Evolutionary conservation across 92 coral and sea anemone species (phyloP).

Genomic region (Epizoanthus scotinus): DNA sequence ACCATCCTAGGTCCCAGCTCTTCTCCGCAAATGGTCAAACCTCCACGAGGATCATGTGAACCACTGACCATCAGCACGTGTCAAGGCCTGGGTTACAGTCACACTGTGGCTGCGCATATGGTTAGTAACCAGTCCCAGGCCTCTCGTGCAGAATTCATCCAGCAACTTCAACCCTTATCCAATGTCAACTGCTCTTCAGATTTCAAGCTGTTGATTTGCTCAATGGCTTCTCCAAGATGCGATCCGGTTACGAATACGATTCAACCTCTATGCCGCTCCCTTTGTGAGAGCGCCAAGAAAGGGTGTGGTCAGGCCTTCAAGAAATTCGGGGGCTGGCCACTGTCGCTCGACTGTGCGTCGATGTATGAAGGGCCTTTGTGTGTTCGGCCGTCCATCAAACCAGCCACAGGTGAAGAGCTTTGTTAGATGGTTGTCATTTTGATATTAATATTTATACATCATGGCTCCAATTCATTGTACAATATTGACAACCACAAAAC

Average conservation of each 20-base stretch:
- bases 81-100: slow-evolving; percentile 25
- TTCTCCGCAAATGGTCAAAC: not conserved
- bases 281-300: slow-evolving; percentile 16
- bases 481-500: too few relatives aligned
- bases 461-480: too few relatives aligned
- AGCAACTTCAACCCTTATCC: not conserved
- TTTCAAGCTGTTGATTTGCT: slow-evolving; percentile 20
- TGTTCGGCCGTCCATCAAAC: not conserved
- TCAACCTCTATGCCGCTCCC: slow-evolving; percentile 20
- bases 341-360: not conserved
- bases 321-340: slow-evolving; percentile 24
- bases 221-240: slow-evolving; percentile 27
- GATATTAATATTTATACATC: too few relatives aligned
- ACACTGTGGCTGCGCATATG: slow-evolving; percentile 8
- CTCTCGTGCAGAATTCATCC: not conserved
- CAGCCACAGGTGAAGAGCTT: not conserved
- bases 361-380: slow-evolving; percentile 18
- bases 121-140: slow-evolving; percentile 9
- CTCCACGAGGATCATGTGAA: slow-evolving; percentile 7
- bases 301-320: slow-evolving; percentile 3
- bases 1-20: not conserved
- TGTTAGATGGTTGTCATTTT: too few relatives aligned
- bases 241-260: slow-evolving; percentile 25
- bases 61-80: slow-evolving; percentile 35
- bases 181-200: slow-evolving; percentile 17